phyloP scores from a whole-genome alignment of 2,797 vertebrate genomes.

The Podarcis siculus region DNA sequence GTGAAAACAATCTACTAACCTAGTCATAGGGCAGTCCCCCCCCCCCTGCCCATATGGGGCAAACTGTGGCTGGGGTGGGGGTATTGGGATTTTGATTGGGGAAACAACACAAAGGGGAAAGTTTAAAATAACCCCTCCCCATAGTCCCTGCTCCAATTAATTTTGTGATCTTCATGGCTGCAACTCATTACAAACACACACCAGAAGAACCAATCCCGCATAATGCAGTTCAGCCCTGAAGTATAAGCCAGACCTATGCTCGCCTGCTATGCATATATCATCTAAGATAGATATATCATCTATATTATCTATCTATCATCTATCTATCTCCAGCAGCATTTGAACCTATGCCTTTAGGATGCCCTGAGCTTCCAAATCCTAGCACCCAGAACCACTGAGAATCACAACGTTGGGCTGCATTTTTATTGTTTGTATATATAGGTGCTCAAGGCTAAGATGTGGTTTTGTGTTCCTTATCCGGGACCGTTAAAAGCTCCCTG shows the following conservation, averaged over 20 bases:
- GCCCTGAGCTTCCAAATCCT: background rate
- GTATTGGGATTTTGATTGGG: too few species aligned
- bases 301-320: too few species aligned
- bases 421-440: background rate
- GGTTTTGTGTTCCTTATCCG: conserved; percentile 15
- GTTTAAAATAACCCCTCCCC: too few species aligned
- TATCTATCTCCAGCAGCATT: background rate
- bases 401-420: too few species aligned
- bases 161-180: background rate
- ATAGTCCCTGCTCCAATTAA: background rate
- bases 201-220: background rate
- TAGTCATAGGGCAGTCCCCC: too few species aligned
- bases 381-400: accelerated
- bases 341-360: background rate
- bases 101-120: too few species aligned
- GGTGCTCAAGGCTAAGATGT: background rate
- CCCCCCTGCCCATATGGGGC: too few species aligned
- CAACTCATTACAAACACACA: background rate
- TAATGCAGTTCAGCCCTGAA: background rate
- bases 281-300: too few species aligned
- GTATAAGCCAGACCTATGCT: background rate
- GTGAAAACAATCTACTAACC: too few species aligned
- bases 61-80: too few species aligned
- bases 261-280: background rate
- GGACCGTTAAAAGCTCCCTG: background rate